Base-by-base conservation (phyloP, 2,888 invertebrate species). In the Maniola hyperantus region DNA sequence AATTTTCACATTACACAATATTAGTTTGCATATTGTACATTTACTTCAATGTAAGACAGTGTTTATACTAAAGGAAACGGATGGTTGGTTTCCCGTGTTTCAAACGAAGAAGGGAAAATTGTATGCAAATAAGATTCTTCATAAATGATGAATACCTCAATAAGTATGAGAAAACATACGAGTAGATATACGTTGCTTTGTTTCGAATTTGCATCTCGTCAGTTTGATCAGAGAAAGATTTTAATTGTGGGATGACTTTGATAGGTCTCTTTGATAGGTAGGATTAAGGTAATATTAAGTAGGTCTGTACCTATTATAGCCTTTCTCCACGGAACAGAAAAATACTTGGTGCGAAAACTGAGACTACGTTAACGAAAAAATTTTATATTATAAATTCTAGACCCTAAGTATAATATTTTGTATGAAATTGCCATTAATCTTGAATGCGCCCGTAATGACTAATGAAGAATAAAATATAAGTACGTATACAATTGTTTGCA, bases 141-240 rank as follows among this genome's bases (percentile, higher is more conserved):
- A 39, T 36, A 54, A 51, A 57, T 34, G 34, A 36, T 42, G 61
- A 59, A 64, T 54, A 55, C 53, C 54, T 33, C 34, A 26, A 54
- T 65, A 68, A 63, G 48, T 54, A 64, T 66, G 63, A 57, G 66
- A 68, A 68, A 68, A 55, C 66, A 66, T n/a, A n/a, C n/a, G n/a
- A n/a, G n/a, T 57, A 34, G 57, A 46, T 33, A n/a, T 60, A 54
- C 64, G 58, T 59, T 48, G 39, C 34, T n/a, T 51, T 66, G 59
- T 64, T 68, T 66, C 33, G 54, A 58, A 68, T 69, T 51, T 59
- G 59, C 59, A 59, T 54, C 46, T 42, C 26, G 44, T 62, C 39
- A 57, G 54, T 46, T 51, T 26, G 34, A 62, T 26, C 57, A 34
- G 6, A 26, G 1, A 26, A 51, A 26, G 11, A 26, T 51, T 51